Base-by-base conservation (phyloP, 37 sponge, comb jelly and placozoan species). In the Beroe forskalii region DNA sequence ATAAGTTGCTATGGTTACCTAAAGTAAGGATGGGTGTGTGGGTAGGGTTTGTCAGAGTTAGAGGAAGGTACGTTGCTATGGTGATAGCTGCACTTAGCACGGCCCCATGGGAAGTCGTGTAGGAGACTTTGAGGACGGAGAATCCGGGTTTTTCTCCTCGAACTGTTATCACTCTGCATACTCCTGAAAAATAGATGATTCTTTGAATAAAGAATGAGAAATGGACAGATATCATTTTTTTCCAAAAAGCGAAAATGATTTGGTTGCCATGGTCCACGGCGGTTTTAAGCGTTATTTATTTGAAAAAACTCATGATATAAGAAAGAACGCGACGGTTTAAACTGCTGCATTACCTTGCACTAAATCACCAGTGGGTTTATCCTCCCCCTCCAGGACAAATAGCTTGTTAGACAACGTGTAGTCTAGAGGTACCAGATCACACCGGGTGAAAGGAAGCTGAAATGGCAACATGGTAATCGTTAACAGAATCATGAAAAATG, bases 401-500 rank as follows among this genome's bases (percentile, higher is more conserved):
- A 69, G 8, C 17, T 69, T 37, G 39, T 69, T 69, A 2, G 72
- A 69, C 39, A 69, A 37, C 17, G 33, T 69, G 72, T 32, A 69
- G 38, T 32, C 72, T 20, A 69, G 72, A 17, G 72, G 72, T 33
- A 69, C 72, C 38, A 69, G 14, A 35, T 69, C 72, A 35, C 72
- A 69, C 1, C 72, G 72, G 32, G 72, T 69, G 19, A 69, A 69
- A 14, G 72, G 72, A 14, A 69, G 38, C 72, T 69, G 72, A 69
- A 32, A 69, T 36, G 32, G 12, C 12, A 48, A 48, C 55, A 12
- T n/a, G n/a, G n/a, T n/a, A n/a, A n/a, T n/a, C n/a, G n/a, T n/a
- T n/a, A n/a, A n/a, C n/a, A n/a, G n/a, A n/a, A n/a, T n/a, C n/a
- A n/a, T n/a, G n/a, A n/a, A n/a, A n/a, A n/a, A n/a, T n/a, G n/a